These are phyloP conservation scores for Merodon equestris DNA, from an alignment of 2,888 invertebrate species.

Conservation along the genomic window DNA sequence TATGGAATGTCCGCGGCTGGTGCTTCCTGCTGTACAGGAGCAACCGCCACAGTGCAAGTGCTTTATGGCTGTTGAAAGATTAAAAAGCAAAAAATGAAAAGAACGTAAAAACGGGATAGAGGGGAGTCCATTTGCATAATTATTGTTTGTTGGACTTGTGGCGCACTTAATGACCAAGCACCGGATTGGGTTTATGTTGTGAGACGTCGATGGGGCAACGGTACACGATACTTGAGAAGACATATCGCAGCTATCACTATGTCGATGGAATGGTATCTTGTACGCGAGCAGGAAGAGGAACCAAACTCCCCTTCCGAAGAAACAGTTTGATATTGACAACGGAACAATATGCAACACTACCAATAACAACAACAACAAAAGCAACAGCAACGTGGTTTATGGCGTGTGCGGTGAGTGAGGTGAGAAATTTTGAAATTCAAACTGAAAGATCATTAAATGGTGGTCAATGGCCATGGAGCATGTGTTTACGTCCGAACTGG, in stretches of 20 bases:
- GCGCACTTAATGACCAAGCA: slow-evolving; percentile 68
- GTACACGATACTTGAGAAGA: slow-evolving; percentile 43
- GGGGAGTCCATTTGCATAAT: slow-evolving; percentile 62
- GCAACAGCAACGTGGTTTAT: neutral
- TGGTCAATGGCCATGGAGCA: slow-evolving; percentile 56
- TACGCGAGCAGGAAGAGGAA: slow-evolving; percentile 4
- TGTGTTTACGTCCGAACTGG: slow-evolving; percentile 20
- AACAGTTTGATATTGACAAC: slow-evolving; percentile 64
- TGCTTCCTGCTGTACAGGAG: slow-evolving; percentile 11
- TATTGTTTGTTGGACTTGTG: slow-evolving; percentile 68
- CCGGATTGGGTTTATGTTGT: slow-evolving; percentile 68
- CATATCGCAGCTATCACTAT: slow-evolving; percentile 19
- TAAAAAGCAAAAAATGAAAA: slow-evolving; percentile 38
- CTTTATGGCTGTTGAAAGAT: slow-evolving; percentile 62
- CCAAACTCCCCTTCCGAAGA: slow-evolving; percentile 59
- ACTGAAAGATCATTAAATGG: slow-evolving; percentile 41
- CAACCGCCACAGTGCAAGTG: slow-evolving; percentile 40
- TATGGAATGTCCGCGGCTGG: too few species aligned
- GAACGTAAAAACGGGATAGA: slow-evolving; percentile 22
- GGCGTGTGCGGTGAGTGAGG: neutral
- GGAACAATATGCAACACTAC: slow-evolving; percentile 16
- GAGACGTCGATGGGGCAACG: slow-evolving; percentile 63
- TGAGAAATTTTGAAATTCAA: slow-evolving; percentile 14
- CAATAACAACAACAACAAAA: neutral
- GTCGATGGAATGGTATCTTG: too few species aligned